These are phyloP conservation scores for Mesochorus sp. DNA, from an alignment of 2,888 invertebrate species.

Conservation along the genomic window DNA sequence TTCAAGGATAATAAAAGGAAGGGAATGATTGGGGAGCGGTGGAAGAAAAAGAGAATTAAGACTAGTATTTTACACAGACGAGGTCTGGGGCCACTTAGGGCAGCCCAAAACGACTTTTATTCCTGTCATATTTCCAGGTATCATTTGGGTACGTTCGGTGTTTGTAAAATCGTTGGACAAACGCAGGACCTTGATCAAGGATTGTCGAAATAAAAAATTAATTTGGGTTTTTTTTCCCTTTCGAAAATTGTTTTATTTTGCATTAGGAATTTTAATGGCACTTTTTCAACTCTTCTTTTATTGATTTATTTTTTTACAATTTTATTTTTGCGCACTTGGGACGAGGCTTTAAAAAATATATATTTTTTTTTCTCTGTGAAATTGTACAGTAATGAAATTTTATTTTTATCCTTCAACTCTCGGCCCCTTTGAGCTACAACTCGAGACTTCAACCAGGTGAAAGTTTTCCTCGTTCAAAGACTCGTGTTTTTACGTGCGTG, in stretches of 20 bases:
- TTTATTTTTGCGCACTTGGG: no score
- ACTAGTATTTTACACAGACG: slow-evolving; percentile 45
- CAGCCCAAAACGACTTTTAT: slow-evolving; percentile 52
- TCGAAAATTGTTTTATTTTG: neutral
- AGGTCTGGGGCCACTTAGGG: slow-evolving; percentile 45
- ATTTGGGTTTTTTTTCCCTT: neutral
- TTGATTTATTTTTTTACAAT: neutral
- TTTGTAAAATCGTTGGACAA: slow-evolving; percentile 6
- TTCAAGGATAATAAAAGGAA: slow-evolving; percentile 33
- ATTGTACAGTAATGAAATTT: no score
- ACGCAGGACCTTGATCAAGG: slow-evolving; percentile 39
- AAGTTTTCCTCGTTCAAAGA: slow-evolving; percentile 16
- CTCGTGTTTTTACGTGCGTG: neutral
- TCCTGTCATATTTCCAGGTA: slow-evolving; percentile 59
- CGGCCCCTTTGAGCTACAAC: neutral
- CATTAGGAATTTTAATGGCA: neutral
- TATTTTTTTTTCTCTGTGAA: no score
- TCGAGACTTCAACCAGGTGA: slow-evolving; percentile 1
- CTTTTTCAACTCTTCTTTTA: neutral
- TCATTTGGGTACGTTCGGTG: slow-evolving; percentile 35
- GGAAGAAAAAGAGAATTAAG: slow-evolving; percentile 23
- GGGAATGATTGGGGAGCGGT: neutral
- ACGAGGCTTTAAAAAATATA: no score
- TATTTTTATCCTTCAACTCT: neutral
- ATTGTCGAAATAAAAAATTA: neutral